Base-by-base conservation (phyloP, 1,140 invertebrate species). In the Ceratosolen solmsi region DNA sequence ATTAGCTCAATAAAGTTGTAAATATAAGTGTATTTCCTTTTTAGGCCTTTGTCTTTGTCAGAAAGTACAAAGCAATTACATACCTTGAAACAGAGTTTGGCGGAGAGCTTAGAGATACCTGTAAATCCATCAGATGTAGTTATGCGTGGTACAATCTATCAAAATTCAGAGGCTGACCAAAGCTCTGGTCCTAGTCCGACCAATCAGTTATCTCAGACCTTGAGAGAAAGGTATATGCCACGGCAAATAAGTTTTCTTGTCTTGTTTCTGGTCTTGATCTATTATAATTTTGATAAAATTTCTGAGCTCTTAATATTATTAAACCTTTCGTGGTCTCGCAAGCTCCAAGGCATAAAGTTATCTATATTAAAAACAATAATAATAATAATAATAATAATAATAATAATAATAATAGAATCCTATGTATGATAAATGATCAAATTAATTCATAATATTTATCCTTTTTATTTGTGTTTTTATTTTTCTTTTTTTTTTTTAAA, bases 51-150 rank as follows among this genome's bases (percentile, higher is more conserved):
- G 65, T 87, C 83, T 86, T 87, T 89, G 80, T 84, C 87, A 85
- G 89, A 91, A 84, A 90, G 85, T 87, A 89, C 87, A 89, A 91
- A 89, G 86, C 87, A 88, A 83, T 87, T 89, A 49, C 88, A 86
- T 78, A 83, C 85, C 56, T 77, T 86, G 25, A 90, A 86, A 22
- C 86, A 85, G 82, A 86, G 73, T 17, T 82, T 84, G 73, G 84
- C 86, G 36, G 88, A 88, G 27, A 89, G 86, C 83, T 82, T 89
- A 54, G 90, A 91, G 85, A 87, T 89, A 54, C 80, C 89, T 54
- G 86, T 91, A 5, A 90, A 90, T 85, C 88, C 89, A 38, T 89
- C 89, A 20, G 89, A 91, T 65, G 86, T 91, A 38, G 87, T 87
- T 5, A 88, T 89, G 87, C 87, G 89, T 80, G 88, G 89, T 65